phyloP scores from a whole-genome alignment of 2,113 vertebrate genomes.

The Muntiacus reevesi region DNA sequence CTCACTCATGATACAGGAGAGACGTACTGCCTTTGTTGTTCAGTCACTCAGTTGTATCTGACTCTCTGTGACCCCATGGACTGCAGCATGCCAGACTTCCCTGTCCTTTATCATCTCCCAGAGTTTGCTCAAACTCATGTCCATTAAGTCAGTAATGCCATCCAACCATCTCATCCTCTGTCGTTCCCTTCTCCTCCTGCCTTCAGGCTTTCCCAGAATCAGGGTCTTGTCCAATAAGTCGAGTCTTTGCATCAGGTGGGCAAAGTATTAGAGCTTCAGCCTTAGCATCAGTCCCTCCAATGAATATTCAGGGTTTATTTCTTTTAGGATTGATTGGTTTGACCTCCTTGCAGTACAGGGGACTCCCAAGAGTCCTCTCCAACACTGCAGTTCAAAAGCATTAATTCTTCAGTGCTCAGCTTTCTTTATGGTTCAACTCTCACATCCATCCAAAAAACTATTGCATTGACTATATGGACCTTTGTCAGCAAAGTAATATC shows the following conservation, averaged over 20 bases:
- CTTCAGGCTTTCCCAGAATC: background rate
- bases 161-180: background rate
- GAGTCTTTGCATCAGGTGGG: background rate
- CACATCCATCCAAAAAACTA: background rate
- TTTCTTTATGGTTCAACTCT: background rate
- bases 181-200: background rate
- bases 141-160: background rate
- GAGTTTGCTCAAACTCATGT: background rate
- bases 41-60: background rate
- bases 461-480: background rate
- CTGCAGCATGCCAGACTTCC: background rate
- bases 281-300: background rate
- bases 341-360: background rate
- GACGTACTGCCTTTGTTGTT: background rate
- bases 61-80: background rate
- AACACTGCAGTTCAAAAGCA: background rate
- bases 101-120: fast-evolving
- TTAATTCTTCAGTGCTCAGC: background rate
- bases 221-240: background rate
- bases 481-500: background rate
- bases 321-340: background rate
- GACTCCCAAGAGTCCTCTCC: background rate
- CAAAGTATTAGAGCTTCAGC: background rate
- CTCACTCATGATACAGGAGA: background rate
- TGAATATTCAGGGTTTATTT: background rate